phyloP scores from a whole-genome alignment of 2,113 vertebrate species.

The Orthochromis indermauri region DNA sequence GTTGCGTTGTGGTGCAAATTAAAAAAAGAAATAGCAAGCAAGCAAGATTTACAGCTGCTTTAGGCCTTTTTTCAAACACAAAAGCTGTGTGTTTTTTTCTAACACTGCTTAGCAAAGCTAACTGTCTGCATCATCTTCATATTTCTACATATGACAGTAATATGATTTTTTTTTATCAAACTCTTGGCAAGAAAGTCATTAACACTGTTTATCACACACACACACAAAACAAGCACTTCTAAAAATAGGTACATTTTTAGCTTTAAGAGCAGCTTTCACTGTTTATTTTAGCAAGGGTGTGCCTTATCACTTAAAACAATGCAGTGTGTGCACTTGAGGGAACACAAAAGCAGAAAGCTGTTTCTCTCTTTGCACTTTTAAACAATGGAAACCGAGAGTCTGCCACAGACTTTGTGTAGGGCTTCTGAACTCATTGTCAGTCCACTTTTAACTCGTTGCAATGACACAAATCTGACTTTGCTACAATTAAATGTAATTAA shows the following conservation, averaged over 20 bases:
- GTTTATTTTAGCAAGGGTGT: neutral
- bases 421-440: neutral
- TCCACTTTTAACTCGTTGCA: neutral
- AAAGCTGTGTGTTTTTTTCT: neutral
- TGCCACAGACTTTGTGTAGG: neutral
- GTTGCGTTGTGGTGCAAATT: neutral
- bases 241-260: neutral
- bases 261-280: neutral
- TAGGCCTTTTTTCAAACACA: neutral
- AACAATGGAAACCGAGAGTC: neutral
- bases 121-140: neutral
- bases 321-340: neutral
- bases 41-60: neutral
- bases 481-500: neutral
- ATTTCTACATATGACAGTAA: neutral
- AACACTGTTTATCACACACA: neutral
- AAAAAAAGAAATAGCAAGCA: neutral
- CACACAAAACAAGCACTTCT: neutral
- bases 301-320: neutral
- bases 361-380: neutral
- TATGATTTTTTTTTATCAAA: neutral
- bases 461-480: neutral
- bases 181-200: neutral
- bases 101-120: neutral
- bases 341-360: neutral